A percentile compares a stretch with the other conserved stretches of the same genome.
phyloP scores from a whole-genome alignment of 2,888 invertebrate species.

The Pemphredon lugubris region DNA sequence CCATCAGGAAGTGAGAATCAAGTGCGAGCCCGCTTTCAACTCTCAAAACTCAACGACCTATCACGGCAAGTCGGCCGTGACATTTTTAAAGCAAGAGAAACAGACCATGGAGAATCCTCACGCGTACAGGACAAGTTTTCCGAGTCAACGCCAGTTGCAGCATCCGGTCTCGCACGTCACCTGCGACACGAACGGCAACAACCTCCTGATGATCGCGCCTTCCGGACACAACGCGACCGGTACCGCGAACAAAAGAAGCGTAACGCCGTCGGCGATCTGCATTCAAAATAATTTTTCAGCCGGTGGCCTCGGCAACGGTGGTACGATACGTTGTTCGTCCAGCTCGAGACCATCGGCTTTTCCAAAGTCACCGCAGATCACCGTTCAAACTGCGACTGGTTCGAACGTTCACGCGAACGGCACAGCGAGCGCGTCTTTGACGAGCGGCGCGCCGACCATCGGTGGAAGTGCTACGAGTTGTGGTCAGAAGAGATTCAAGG shows the following conservation, averaged over 20 bases:
- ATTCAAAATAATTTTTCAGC: conserved; percentile 29
- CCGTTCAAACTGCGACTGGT: conserved; percentile 30
- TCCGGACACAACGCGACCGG: conserved; percentile 28
- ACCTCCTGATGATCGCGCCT: conserved; percentile 87
- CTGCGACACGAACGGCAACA: conserved; percentile 86
- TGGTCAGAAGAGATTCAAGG: conserved; percentile 62
- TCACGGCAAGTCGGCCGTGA: conserved; percentile 69
- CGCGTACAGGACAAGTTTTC: conserved; percentile 37
- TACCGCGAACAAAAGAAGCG: conserved; percentile 21
- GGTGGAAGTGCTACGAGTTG: conserved; percentile 36
- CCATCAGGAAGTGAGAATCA: conserved; percentile 72
- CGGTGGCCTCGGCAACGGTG: conserved; percentile 43
- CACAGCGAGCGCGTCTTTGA: conserved; percentile 25
- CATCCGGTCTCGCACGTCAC: conserved; percentile 61
- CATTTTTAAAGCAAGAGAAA: conserved; percentile 67
- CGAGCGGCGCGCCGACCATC: conserved; percentile 9
- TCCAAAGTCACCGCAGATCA: conserved; percentile 58
- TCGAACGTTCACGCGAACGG: conserved; percentile 36
- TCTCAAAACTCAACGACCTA: conserved; percentile 69
- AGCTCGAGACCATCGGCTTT: conserved; percentile 33
- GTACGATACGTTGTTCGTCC: conserved; percentile 29
- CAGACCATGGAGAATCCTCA: conserved; percentile 39
- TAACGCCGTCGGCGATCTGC: conserved; percentile 31
- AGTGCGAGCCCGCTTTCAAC: conserved; percentile 61
- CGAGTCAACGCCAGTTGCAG: conserved; percentile 43